These are phyloP conservation scores for Drosophila gaucha DNA, from an alignment of 2,888 invertebrate species.

Conservation along the genomic window DNA sequence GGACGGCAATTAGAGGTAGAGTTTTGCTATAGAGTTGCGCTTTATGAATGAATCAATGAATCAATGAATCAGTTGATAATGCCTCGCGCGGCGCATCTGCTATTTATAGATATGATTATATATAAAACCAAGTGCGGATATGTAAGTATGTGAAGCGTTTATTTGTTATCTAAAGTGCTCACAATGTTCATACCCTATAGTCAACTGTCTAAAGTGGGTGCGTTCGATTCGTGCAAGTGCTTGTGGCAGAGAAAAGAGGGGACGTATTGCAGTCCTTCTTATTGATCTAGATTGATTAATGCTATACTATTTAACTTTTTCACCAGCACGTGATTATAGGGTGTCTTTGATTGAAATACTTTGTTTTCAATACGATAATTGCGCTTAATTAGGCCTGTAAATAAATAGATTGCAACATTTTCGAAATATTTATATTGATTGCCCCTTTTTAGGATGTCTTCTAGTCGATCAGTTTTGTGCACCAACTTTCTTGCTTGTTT, in stretches of 20 bases:
- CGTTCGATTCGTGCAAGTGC: not conserved
- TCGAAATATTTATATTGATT: no score
- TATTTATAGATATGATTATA: slow-evolving; percentile 69
- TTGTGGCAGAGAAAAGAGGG: not conserved
- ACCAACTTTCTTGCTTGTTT: slow-evolving; percentile 20
- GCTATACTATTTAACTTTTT: no score
- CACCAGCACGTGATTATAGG: no score
- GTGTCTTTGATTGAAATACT: no score
- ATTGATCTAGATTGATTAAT: no score
- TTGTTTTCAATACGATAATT: no score
- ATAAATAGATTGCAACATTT: no score
- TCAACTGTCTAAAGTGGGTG: not conserved
- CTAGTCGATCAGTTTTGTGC: not conserved
- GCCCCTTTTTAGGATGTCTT: slow-evolving; percentile 13
- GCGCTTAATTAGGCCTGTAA: no score
- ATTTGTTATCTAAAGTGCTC: slow-evolving; percentile 68
- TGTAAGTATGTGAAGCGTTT: slow-evolving; percentile 40
- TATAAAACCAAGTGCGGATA: slow-evolving; percentile 8
- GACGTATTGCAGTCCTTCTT: not conserved
- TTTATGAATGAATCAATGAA: slow-evolving; percentile 64
- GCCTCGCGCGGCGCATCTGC: slow-evolving; percentile 52
- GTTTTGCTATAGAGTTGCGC: slow-evolving; percentile 25
- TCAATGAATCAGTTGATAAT: slow-evolving; percentile 53
- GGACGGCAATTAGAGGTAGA: slow-evolving; percentile 35
- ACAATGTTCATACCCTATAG: slow-evolving; percentile 29